Evolutionary conservation across 2,797 vertebrate species (phyloP), one percentile per base, ranked within the genome.

Genomic region (Neosilurus hyrtlii): DNA sequence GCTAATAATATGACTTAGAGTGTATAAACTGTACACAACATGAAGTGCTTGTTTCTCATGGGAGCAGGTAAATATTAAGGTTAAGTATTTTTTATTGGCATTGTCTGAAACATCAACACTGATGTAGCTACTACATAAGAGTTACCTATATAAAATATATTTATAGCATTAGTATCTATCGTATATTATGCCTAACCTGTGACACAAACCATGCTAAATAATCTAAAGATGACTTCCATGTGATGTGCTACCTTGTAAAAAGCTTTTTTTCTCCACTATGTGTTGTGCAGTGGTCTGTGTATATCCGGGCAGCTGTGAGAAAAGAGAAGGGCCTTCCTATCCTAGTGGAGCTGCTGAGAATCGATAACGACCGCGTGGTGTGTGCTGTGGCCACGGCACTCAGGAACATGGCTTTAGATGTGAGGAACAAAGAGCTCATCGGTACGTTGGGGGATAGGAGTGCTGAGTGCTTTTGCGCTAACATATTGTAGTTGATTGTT

Each of bases 301-400:
- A 99, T 79, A 98, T 99, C 88, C 96, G 98, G 0, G 97, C 97
- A 18, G 97, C 97, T 0, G 97, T 99, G 87, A 96, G 97, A 72
- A 99, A 99, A 82, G 98, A 99, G 90, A 99, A 99, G 90, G 98
- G 98, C 79, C 93, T 99, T 83, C 98, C 98, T 0, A 99, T 99
- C 86, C 89, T 99, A 66, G 98, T 99, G 94, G 98, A 99, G 84
- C 89, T 99, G 84, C 95, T 99, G 87, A 96, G 98, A 91, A 98
- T 99, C 95, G 97, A 99, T 93, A 99, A 98, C 4, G 98, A 99
- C 91, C 95, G 97, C 18, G 98, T 99, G 87, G 98, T 99, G 35
- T 99, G 98, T 77, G 98, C 98, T 0, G 97, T 99, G 85, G 98
- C 98, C 87, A 99, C 98, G 0, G 97, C 97, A 0, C 95, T 99